Evolutionary conservation across 2,113 vertebrate species (phyloP), one percentile per base, ranked within the genome.

Genomic region (Rhinopomastus cyanomelas): DNA sequence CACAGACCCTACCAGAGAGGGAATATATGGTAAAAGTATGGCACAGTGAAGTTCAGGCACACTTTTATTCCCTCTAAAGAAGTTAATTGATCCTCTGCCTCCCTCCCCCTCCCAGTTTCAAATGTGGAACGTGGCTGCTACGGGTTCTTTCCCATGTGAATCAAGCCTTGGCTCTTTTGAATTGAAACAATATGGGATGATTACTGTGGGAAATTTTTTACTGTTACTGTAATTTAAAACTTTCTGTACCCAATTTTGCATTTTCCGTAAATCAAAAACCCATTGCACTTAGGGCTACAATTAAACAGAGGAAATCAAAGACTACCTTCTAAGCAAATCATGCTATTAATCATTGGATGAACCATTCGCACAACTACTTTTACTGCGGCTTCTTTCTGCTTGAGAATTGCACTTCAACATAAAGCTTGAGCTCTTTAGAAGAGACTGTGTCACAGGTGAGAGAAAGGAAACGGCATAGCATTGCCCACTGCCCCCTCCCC

Each of bases 241-340:
- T 97, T 97, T 96, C 95, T 88, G 95, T 93, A 80, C 91, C 92
- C 57, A 92, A 88, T 92, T 95, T 95, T 93, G 94, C 93, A 93
- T 96, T 92, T 95, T 94, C 96, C 94, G 95, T 96, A 96, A 96
- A 97, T 97, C 97, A 96, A 95, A 96, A 92, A 67, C 89, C 93
- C 71, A 77, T 95, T 94, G 92, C 79, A 95, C 94, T 96, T 77
- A 78, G 60, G 87, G 88, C 62, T 64, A 95, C 95, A 96, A 95
- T 95, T 95, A 96, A 96, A 94, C 68, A 64, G 83, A 91, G 89
- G 92, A 96, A 94, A 94, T 87, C 93, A 93, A 88, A 96, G 95
- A 94, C 51, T 81, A 49, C 91, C 92, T 94, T 96, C 96, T 94
- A 96, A 84, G 87, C 90, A 42, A 81, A 69, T 75, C 78, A 17